A percentile compares a stretch with the other conserved stretches of the same genome.
phyloP scores from a whole-genome alignment of 35 echinoderm and acorn worm genomes.

The Hemicentrotus pulcherrimus region DNA sequence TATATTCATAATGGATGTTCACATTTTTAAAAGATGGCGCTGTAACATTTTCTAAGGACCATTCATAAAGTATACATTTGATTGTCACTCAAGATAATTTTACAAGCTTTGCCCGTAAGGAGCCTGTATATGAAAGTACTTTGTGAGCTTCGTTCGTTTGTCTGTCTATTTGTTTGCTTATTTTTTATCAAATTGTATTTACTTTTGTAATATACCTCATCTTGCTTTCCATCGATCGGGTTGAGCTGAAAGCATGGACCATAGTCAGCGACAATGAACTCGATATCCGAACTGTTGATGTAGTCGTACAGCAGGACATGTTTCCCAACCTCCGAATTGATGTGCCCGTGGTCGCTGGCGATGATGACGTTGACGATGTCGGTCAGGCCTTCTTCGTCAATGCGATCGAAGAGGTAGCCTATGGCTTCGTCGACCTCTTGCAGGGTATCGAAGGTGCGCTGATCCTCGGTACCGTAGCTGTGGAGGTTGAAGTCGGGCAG shows the following conservation, averaged over 20 bases:
- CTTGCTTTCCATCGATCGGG: slow-evolving; percentile 66
- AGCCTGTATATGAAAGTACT: no score
- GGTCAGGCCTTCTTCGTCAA: slow-evolving; percentile 62
- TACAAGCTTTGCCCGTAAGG: no score
- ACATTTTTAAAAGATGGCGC: not conserved
- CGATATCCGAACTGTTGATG: slow-evolving; percentile 59
- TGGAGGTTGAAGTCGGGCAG: slow-evolving; percentile 81
- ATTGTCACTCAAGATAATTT: no score
- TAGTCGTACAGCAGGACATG: slow-evolving; percentile 71
- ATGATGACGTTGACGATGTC: slow-evolving; percentile 77
- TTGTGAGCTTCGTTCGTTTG: not conserved
- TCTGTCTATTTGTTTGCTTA: not conserved
- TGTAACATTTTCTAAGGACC: not conserved
- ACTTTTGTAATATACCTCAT: slow-evolving; percentile 55
- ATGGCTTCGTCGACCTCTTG: slow-evolving; percentile 49
- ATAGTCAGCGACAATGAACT: slow-evolving; percentile 71
- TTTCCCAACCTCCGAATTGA: slow-evolving; percentile 43
- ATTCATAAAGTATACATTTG: no score
- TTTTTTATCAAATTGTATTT: not conserved
- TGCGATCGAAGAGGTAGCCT: slow-evolving; percentile 54
- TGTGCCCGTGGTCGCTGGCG: slow-evolving; percentile 68
- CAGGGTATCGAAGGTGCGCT: slow-evolving; percentile 19
- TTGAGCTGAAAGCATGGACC: slow-evolving; percentile 80
- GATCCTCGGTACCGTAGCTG: slow-evolving; percentile 64
- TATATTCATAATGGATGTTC: not conserved